Evolutionary conservation across 2,113 vertebrate species (phyloP), one percentile per base, ranked within the genome.

Genomic region (Hipposideros armiger): DNA sequence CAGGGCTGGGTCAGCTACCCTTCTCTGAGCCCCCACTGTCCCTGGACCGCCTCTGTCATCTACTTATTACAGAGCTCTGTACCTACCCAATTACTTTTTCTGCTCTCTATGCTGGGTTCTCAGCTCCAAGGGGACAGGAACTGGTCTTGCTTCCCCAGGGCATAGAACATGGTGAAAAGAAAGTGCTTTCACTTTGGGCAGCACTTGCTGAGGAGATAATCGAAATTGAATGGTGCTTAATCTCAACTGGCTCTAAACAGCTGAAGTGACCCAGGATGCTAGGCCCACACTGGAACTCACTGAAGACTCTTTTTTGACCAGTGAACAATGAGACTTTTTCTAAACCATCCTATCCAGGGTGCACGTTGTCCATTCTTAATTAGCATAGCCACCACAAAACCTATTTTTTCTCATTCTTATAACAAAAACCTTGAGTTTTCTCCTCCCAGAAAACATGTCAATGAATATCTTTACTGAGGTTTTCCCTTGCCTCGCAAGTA

Each of bases 341-440:
- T 50, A 95, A 85, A 82, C n/a, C n/a, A 70, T 86, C 87, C 73
- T 73, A 24, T 40, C 22, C 6, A 13, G 77, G 1, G 22, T 42
- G 20, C 20, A 10, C 7, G 14, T 19, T 85, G 67, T 50, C 64
- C 52, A 16, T 70, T 16, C 24, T 92, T 81, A 84, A 76, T 72
- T 67, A 81, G 11, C 50, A 66, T 56, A 89, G 74, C 15, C 24
- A 76, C 64, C 1, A 2, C 1, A 16, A 90, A 90, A 54, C 32
- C 40, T 64, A 30, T 74, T 85, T 72, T 42, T 40, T 13, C 32
- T 90, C 22, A 90, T 70, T 95, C 15, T 95, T 87, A 22, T 66
- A 70, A 17, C 36, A 64, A 58, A 36, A 66, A 16, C 1, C 7
- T 40, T 40, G 82, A 50, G 32, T 15, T 86, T 89, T 82, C 60